phyloP scores from a whole-genome alignment of 2,888 invertebrate species.

The Lysandra coridon region DNA sequence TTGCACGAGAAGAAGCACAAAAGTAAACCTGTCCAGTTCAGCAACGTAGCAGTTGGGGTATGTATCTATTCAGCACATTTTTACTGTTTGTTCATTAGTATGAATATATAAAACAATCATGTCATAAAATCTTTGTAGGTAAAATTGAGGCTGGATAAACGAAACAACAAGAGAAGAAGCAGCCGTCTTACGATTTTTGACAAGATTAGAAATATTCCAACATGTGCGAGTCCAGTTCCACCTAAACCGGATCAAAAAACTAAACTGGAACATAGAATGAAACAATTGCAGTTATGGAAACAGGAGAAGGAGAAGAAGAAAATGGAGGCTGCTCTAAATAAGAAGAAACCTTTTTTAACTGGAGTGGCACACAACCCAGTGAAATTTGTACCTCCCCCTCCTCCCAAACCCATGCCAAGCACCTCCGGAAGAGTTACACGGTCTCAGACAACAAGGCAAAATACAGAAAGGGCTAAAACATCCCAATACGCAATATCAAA shows the following conservation, averaged over 20 bases:
- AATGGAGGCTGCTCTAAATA: conserved; percentile 54
- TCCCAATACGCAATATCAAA: conserved; percentile 35
- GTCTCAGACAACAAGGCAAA: conserved; percentile 53
- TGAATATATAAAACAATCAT: neutral
- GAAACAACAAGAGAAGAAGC: conserved; percentile 55
- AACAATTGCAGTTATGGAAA: conserved; percentile 70
- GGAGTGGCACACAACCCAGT: conserved; percentile 56
- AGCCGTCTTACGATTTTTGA: conserved; percentile 59
- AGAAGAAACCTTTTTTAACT: conserved; percentile 66
- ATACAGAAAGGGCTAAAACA: conserved; percentile 35
- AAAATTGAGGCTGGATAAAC: conserved; percentile 55
- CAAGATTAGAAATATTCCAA: conserved; percentile 54
- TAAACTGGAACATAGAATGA: conserved; percentile 57
- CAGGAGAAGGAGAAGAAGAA: conserved; percentile 65
- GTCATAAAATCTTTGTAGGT: conserved; percentile 49
- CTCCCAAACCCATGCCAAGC: conserved; percentile 52
- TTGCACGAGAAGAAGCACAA: conserved; percentile 64
- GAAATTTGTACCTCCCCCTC: conserved; percentile 57
- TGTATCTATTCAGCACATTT: neutral
- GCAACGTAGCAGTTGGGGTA: conserved; percentile 66
- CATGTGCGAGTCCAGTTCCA: conserved; percentile 49
- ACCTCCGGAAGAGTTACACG: conserved; percentile 64
- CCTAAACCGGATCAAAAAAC: conserved; percentile 37
- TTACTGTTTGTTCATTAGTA: neutral
- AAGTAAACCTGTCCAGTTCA: conserved; percentile 60